Evolutionary conservation across 2,888 invertebrate genomes (phyloP), one percentile per base, ranked within the genome.

Genomic region (Patella depressa): DNA sequence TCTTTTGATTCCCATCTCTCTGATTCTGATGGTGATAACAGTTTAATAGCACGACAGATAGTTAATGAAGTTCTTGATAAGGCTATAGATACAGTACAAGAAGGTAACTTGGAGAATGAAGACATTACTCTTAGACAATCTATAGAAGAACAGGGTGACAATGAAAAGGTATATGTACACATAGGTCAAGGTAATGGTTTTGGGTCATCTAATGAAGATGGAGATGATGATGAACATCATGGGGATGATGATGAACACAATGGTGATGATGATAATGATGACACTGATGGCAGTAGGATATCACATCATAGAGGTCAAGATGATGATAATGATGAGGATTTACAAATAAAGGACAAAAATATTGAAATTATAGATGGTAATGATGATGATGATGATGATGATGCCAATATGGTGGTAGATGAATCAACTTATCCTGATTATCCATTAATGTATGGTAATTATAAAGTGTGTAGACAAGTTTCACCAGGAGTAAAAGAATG

Each of bases 401-500:
- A 76, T 24, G 55, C 24, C 15, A 29, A 45, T 19, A 59, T 34
- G 53, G 29, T 54, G 15, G 59, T 15, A 15, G 19, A 19, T 24
- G 73, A 57, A 17, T 73, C 59, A 19, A 73, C 73, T 19, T 53
- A 69, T 72, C 81, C 84, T 3, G 83, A 85, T 69, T 86, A 78
- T 75, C 83, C 83, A 7, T 72, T 82, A 53, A 84, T 83, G 57
- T 81, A 80, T 71, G 78, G 81, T 71, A 86, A 84, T 76, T 86
- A 86, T 76, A 82, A 84, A 74, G 83, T 84, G 12, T 85, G 85
- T 75, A 71, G 85, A 45, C 76, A 79, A 59, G 78, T 86, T 45
- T 75, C 79, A 5, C 86, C 85, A 19, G 82, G 84, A 12, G 79
- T 84, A 15, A 82, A 84, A 74, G 84, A 85, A 45, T 86, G 85